These are phyloP conservation scores for Prionace glauca DNA, from an alignment of 2,797 vertebrate species.

Conservation along the genomic window DNA sequence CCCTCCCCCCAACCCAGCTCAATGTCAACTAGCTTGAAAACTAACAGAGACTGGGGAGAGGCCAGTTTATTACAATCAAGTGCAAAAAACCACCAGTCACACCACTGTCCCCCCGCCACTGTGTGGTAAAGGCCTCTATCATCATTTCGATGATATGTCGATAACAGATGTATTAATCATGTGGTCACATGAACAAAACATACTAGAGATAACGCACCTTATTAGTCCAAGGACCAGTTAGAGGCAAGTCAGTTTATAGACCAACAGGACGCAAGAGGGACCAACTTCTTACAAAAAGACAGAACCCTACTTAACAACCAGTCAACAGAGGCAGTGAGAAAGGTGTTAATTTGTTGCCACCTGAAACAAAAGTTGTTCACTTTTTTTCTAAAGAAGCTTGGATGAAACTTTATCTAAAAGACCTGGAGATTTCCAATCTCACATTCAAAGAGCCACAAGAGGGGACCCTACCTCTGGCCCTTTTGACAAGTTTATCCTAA, in stretches of 20 bases:
- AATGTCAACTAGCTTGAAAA: background rate
- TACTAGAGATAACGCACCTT: background rate
- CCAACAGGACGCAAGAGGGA: background rate
- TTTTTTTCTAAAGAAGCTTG: background rate
- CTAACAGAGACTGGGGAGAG: background rate
- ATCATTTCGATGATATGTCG: background rate
- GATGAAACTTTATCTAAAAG: background rate
- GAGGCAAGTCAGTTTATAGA: too few relatives aligned
- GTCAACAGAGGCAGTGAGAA: background rate
- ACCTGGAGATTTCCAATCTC: background rate
- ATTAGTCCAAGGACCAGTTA: too few relatives aligned
- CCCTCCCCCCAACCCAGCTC: too few relatives aligned
- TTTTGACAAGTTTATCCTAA: background rate
- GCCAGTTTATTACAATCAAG: background rate
- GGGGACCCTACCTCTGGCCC: too few relatives aligned
- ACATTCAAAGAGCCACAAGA: background rate
- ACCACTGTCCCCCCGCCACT: too few relatives aligned
- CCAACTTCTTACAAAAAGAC: background rate
- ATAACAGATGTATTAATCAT: background rate
- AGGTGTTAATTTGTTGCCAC: background rate
- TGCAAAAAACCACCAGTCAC: background rate
- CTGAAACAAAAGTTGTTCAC: background rate
- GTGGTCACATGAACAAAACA: background rate
- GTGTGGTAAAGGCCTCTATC: background rate
- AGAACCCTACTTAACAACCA: background rate